A percentile compares a stretch with the other conserved stretches of the same genome.
phyloP scores from a whole-genome alignment of 2,797 vertebrate species.

The Selene dorsalis region DNA sequence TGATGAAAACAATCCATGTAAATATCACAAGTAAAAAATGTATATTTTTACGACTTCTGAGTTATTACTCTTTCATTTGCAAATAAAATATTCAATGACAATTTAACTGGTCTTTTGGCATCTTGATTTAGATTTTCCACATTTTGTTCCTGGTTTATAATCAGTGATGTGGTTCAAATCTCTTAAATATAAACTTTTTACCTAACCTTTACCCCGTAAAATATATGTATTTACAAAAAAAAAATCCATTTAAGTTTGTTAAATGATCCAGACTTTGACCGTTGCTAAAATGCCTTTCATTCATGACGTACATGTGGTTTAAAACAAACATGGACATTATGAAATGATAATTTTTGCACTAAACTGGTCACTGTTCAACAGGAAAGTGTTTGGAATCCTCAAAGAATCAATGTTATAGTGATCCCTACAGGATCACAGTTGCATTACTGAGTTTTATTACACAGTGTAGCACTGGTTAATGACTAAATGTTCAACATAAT shows the following conservation, averaged over 20 bases:
- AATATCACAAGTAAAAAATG: conserved; percentile 89
- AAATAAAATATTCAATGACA: conserved; percentile 89
- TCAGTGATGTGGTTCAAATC: too few species aligned
- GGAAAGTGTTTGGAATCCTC: background rate
- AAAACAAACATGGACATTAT: background rate
- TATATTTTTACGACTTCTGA: conserved; percentile 91
- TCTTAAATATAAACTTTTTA: too few species aligned
- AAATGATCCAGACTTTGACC: too few species aligned
- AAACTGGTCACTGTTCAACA: background rate
- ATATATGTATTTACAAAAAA: too few species aligned
- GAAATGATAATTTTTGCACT: too few species aligned
- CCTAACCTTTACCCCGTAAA: background rate
- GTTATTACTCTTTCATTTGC: conserved; percentile 90
- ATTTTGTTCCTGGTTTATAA: too few species aligned
- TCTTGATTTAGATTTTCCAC: conserved; percentile 49
- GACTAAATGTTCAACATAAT: background rate
- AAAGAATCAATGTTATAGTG: background rate
- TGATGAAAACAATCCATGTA: conserved; percentile 86
- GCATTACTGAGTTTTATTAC: background rate
- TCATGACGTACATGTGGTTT: too few species aligned
- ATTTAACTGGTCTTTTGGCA: conserved; percentile 66
- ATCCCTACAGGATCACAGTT: background rate
- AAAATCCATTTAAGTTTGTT: too few species aligned
- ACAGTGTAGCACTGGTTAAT: background rate
- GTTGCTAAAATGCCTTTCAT: too few species aligned